These are phyloP conservation scores for Charanyca ferruginea DNA, from an alignment of 2,888 invertebrate genomes.

Conservation along the genomic window DNA sequence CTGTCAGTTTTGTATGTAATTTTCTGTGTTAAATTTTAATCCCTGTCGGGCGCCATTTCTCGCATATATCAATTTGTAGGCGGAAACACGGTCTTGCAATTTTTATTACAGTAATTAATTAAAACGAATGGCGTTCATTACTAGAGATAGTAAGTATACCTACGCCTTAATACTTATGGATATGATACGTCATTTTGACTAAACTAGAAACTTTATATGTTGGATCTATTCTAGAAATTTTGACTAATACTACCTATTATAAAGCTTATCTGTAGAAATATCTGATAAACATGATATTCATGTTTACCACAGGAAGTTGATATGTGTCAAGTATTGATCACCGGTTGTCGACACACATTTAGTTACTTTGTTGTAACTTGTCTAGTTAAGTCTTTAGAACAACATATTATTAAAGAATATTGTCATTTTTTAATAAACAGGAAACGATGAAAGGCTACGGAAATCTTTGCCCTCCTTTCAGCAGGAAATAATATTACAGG, in stretches of 20 bases:
- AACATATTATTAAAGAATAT: not conserved
- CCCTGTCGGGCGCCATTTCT: conserved; percentile 34
- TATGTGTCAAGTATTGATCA: conserved; percentile 33
- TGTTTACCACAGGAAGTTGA: conserved; percentile 25
- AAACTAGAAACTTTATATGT: conserved; percentile 7
- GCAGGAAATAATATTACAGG: conserved; percentile 8
- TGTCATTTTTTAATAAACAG: not conserved
- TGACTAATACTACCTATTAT: not conserved
- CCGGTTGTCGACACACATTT: conserved; percentile 10
- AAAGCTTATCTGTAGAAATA: conserved; percentile 11
- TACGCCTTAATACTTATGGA: too few species aligned
- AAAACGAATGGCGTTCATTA: not conserved
- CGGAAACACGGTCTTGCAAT: not conserved
- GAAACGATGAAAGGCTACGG: not conserved
- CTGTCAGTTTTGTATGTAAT: conserved; percentile 33
- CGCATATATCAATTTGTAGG: conserved; percentile 1
- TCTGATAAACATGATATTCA: conserved; percentile 24
- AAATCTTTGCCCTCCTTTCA: not conserved
- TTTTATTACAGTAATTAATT: conserved; percentile 12
- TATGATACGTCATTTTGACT: conserved; percentile 26
- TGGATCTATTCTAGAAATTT: not conserved
- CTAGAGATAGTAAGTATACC: conserved; percentile 9
- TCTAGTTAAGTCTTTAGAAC: not conserved
- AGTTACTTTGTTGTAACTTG: conserved; percentile 12
- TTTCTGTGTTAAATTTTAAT: conserved; percentile 22